Percentiles rank a stretch among this genome's conserved stretches.
These are phyloP conservation scores for Pasiphila rectangulata DNA, from an alignment of 2,888 invertebrate genomes.

Conservation along the genomic window DNA sequence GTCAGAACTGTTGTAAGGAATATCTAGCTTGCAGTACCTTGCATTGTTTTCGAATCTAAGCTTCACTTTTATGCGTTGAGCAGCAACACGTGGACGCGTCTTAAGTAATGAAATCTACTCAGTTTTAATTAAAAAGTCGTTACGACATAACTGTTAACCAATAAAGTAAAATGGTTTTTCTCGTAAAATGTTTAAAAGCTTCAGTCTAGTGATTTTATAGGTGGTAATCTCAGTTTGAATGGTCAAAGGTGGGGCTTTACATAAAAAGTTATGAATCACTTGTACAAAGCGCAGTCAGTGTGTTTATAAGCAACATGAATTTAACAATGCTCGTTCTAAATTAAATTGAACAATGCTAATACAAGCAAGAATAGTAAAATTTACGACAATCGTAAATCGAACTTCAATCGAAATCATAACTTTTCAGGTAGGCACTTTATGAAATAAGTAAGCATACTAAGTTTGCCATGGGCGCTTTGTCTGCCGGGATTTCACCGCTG, in stretches of 20 bases:
- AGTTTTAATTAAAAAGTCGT: conserved; percentile 63
- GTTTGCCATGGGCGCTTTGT: conserved; percentile 37
- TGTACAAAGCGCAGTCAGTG: conserved; percentile 46
- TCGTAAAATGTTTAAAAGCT: conserved; percentile 46
- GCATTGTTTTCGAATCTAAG: conserved; percentile 74
- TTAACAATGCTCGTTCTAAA: conserved; percentile 39
- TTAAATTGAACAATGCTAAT: conserved; percentile 11
- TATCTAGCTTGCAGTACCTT: conserved; percentile 61
- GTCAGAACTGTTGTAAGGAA: conserved; percentile 78
- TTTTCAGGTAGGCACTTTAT: conserved; percentile 25
- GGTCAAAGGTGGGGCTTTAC: conserved; percentile 44
- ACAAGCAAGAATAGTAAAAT: conserved; percentile 36
- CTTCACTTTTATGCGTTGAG: conserved; percentile 56
- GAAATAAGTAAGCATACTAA: conserved; percentile 29
- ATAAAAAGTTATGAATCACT: conserved; percentile 56
- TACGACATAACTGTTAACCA: conserved; percentile 50
- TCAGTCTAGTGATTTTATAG: conserved; percentile 49
- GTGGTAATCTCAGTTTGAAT: conserved; percentile 45
- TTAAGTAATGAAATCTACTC: conserved; percentile 69
- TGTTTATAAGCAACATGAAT: conserved; percentile 49
- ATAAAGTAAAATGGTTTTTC: conserved; percentile 53
- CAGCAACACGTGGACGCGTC: conserved; percentile 66
- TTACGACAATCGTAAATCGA: conserved; percentile 40
- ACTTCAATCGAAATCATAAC: conserved; percentile 27
- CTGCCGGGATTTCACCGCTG: conserved; percentile 38